Evolutionary conservation across 2,113 vertebrate genomes (phyloP), one percentile per base, ranked within the genome.

Genomic region (Hemibates koningsi): DNA sequence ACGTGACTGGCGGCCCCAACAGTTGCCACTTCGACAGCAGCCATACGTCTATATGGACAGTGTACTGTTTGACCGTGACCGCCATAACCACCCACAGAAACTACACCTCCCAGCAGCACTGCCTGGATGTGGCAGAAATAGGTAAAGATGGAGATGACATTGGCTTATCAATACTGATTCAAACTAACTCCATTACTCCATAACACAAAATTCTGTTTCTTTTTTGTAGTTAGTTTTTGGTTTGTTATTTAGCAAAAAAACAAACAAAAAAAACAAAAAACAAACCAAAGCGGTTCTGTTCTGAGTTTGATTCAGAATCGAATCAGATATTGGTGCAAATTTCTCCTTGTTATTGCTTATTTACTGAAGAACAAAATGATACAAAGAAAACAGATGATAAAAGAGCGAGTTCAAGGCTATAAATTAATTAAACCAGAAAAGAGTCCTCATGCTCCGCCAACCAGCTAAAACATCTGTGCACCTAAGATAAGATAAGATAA

Each of bases 11-110:
- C 0, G 95, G 96, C 1, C 14, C 90, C n/a, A 89, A 95, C 93
- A 97, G 96, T 92, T 97, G 97, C 91, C 93, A 95, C 93, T 97
- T 97, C 6, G 94, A 97, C 94, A 90, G 68, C 7, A 86, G 80
- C n/a, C 95, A 97, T 90, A 97, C 96, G 0, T 86, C 90, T 24
- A n/a, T 97, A 5, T 27, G 27, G 27, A 27, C 27, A 4, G 27
- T 27, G 27, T 27, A 96, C 95, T 97, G 97, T 32, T 89, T 97
- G 95, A 95, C 89, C 1, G 95, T 97, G n/a, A 95, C 88, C 0
- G 96, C 95, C 2, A 16, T 92, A 71, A 95, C 94, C 2, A 32
- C 85, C 9, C 38, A 3, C 1, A 52, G 91, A 27, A 93, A 94
- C 71, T 91, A 94, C 92, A 95, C 90, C 11, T 97, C 97, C 16